Conservation (phyloP, 2,888 invertebrate genomes). For the Blera fallax region DNA sequence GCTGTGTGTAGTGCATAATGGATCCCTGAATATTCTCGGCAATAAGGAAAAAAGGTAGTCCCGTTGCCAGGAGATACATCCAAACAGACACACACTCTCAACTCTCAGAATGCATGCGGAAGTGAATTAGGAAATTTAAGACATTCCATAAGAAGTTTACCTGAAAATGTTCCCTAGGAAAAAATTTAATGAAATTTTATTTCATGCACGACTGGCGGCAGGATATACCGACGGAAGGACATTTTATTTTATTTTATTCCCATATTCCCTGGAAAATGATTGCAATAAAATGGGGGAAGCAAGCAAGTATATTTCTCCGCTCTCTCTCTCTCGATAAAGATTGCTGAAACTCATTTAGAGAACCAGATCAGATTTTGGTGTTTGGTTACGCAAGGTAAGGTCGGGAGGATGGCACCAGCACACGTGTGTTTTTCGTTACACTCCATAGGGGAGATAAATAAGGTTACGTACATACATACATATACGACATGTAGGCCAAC, state of each 20-base stretch:
- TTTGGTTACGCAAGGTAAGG: conserved; percentile 30
- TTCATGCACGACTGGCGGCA: conserved; percentile 27
- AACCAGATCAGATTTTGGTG: conserved; percentile 51
- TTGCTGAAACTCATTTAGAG: conserved; percentile 50
- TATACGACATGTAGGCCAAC: conserved; percentile 50
- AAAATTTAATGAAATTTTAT: conserved; percentile 58
- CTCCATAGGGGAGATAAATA: neutral
- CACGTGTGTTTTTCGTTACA: conserved; percentile 4
- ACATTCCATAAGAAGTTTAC: conserved; percentile 52
- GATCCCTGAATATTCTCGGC: conserved; percentile 44
- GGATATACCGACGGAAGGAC: neutral
- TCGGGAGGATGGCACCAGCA: neutral
- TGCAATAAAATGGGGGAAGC: conserved; percentile 36
- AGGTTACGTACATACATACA: too few species aligned
- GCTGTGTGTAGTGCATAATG: conserved; percentile 40
- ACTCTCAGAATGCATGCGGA: conserved; percentile 46
- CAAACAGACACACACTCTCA: neutral
- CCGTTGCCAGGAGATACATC: conserved; percentile 20
- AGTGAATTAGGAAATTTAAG: conserved; percentile 68
- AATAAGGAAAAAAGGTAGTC: conserved; percentile 39
- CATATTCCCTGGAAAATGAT: conserved; percentile 34
- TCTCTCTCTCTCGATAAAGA: conserved; percentile 5
- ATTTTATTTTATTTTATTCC: conserved; percentile 44
- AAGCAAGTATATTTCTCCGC: neutral
- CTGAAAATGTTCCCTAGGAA: conserved; percentile 23